Base-by-base conservation (phyloP, 1,140 invertebrate species). In the Hesperophylax magnus region DNA sequence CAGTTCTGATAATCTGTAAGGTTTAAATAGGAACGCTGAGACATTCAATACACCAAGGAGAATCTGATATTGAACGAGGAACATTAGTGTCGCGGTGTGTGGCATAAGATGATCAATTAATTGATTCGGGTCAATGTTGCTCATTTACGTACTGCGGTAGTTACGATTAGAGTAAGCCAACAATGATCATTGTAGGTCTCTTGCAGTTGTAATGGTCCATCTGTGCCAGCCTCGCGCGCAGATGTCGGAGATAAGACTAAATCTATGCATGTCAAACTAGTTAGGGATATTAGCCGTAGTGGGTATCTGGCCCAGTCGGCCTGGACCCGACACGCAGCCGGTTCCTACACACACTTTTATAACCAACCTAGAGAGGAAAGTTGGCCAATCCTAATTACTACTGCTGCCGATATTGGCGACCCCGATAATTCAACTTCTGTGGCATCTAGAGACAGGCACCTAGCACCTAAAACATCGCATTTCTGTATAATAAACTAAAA, bases 201-300 rank as follows among this genome's bases (percentile, higher is more conserved):
- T 22, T 78, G 11, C 11, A 52, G 5, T 47, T 47, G 39, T 47
- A 47, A 47, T 47, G 39, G 39, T 34, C 14, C 14, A 22, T 54
- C 69, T 22, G 69, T 14, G 18, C 39, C 39, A 20, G 69, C 27
- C 47, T 22, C 47, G 27, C 52, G 69, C 27, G 54, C 47, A 24
- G 56, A 72, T 72, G 69, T 8, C 78, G 67, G 18, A 80, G 69
- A 63, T 60, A 74, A 80, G 47, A 15, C 47, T 27, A 0, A 69
- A 79, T 82, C 75, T 58, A 63, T 47, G 67, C 22, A 54, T 61
- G 71, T 65, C 63, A 82, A 82, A 74, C 72, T 58, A 75, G 74
- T 79, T 69, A 18, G 80, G 52, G 77, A 79, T 82, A 82, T 82
- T 67, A 67, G 77, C 65, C 9, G 72, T 69, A 67, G 81, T 81